Evolutionary conservation across 2,888 invertebrate genomes (phyloP).

Genomic region (Euproctis similis): DNA sequence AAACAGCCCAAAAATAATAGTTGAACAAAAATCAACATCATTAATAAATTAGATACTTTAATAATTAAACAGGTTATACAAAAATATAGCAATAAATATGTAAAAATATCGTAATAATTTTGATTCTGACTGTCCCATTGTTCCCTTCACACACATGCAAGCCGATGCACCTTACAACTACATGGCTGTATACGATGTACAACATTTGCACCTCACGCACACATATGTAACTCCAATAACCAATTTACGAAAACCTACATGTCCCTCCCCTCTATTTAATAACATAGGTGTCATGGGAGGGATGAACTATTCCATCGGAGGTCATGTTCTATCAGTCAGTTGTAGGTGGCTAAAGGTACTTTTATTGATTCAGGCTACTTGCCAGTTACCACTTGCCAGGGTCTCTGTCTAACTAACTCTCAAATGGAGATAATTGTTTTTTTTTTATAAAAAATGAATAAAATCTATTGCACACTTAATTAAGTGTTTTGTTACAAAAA

Average conservation of each 20-base stretch:
- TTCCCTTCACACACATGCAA: slow-evolving; percentile 23
- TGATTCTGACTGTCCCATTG: slow-evolving; percentile 20
- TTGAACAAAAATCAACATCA: no score
- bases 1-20: no score
- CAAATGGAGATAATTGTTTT: no score
- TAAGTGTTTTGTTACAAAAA: no score
- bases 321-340: slow-evolving; percentile 27
- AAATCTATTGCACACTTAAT: no score
- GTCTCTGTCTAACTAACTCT: no score
- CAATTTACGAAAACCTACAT: slow-evolving; percentile 28
- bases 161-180: slow-evolving; percentile 35
- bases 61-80: no score
- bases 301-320: slow-evolving; percentile 20
- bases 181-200: slow-evolving; percentile 37
- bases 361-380: slow-evolving; percentile 34
- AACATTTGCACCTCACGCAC: slow-evolving; percentile 36
- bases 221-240: slow-evolving; percentile 24
- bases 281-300: slow-evolving; percentile 20
- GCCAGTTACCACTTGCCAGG: slow-evolving; percentile 10
- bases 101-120: slow-evolving; percentile 16
- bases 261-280: slow-evolving; percentile 11
- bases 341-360: slow-evolving; percentile 25
- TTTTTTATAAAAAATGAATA: no score
- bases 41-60: no score
- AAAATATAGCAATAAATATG: no score